These are phyloP conservation scores for Stenichneumon culpator DNA, from an alignment of 2,888 invertebrate species.

Conservation along the genomic window DNA sequence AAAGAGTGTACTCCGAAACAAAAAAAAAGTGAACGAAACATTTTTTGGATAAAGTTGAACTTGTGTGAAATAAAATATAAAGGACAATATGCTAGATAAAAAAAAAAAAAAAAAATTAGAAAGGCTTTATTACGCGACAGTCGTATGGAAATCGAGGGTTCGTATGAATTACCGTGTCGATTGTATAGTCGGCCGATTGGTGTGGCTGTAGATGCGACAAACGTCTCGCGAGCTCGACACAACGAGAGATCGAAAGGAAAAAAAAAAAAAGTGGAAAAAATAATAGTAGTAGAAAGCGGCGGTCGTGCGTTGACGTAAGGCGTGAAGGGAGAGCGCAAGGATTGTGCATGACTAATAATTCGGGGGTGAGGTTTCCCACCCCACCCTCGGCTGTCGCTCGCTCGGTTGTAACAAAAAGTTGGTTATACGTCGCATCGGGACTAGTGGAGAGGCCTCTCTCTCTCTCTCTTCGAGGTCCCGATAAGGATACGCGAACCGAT, in stretches of 20 bases:
- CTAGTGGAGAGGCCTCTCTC: not conserved
- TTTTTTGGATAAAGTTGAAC: not conserved
- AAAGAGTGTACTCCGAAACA: not conserved
- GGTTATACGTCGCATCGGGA: constrained; percentile 59
- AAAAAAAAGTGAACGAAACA: too few relatives aligned
- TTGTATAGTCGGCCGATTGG: constrained; percentile 17
- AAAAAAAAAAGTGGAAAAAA: constrained; percentile 44
- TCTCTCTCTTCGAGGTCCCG: not conserved
- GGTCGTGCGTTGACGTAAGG: constrained; percentile 46
- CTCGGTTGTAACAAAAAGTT: constrained; percentile 61
- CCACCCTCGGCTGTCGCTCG: constrained; percentile 75
- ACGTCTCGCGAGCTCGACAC: constrained; percentile 2
- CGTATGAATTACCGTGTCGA: constrained; percentile 9
- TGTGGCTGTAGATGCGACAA: constrained; percentile 20
- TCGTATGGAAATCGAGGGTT: constrained; percentile 36
- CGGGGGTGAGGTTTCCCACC: constrained; percentile 80
- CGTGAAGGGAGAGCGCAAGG: constrained; percentile 47
- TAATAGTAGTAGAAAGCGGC: constrained; percentile 41
- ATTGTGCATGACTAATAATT: constrained; percentile 82
- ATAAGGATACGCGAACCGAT: constrained; percentile 35
- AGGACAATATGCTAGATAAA: too few relatives aligned
- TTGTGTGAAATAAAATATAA: not conserved
- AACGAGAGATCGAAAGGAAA: constrained; percentile 28
- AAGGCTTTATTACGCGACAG: constrained; percentile 27
- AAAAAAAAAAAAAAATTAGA: not conserved